Conservation (phyloP, 2,888 invertebrate genomes). For the Rambutsinella grinnellia region DNA sequence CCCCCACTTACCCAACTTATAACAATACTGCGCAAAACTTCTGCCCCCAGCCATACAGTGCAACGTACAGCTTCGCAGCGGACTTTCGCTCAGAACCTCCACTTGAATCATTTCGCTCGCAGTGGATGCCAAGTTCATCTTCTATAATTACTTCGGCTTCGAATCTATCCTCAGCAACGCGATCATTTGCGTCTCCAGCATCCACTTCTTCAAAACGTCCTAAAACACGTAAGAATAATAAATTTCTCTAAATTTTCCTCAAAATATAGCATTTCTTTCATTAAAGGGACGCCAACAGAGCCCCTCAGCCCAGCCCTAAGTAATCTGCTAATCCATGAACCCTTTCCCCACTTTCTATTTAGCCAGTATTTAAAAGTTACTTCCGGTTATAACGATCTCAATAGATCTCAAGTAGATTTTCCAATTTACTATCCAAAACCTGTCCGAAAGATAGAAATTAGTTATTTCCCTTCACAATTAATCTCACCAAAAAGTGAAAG, state of each 20-base stretch:
- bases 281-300: constrained; percentile 65
- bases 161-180: constrained; percentile 46
- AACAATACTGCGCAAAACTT: constrained; percentile 58
- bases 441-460: too few species aligned
- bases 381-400: too few species aligned
- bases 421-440: too few species aligned
- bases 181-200: constrained; percentile 46
- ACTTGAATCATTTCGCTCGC: constrained; percentile 69
- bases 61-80: constrained; percentile 87
- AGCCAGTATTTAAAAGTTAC: too few species aligned
- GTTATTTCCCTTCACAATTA: too few species aligned
- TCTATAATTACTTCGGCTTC: constrained; percentile 49
- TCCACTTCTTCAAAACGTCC: constrained; percentile 52
- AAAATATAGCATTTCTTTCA: too few species aligned
- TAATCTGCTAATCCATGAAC: constrained; percentile 4
- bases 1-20: constrained; percentile 70
- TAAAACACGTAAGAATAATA: constrained; percentile 50
- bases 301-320: constrained; percentile 61
- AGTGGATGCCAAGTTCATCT: constrained; percentile 66
- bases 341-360: too few species aligned
- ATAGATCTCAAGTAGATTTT: too few species aligned
- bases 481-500: too few species aligned
- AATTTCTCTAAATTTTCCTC: too few species aligned
- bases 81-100: constrained; percentile 76
- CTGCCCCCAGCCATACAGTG: constrained; percentile 74